A percentile compares a stretch with the other conserved stretches of the same genome.
These are phyloP conservation scores for Trichosurus vulpecula DNA, from an alignment of 2,797 vertebrate species.

Conservation along the genomic window DNA sequence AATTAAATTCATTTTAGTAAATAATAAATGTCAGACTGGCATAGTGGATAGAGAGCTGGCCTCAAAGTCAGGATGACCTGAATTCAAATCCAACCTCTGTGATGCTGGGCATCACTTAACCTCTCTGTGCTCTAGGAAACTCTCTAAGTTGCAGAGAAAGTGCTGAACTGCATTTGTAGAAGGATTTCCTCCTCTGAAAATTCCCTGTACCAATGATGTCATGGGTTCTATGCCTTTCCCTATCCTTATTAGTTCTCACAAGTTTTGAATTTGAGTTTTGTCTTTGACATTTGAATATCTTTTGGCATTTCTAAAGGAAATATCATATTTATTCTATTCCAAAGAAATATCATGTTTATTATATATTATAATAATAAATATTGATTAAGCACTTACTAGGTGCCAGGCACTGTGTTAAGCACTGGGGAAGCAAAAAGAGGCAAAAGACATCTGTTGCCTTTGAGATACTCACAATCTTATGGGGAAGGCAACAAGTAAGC, in stretches of 20 bases:
- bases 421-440: neutral
- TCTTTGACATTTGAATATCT: constrained; percentile 18
- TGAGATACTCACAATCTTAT: neutral
- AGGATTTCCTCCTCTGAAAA: neutral
- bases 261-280: constrained; percentile 1
- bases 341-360: too few relatives aligned
- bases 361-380: too few relatives aligned
- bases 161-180: neutral
- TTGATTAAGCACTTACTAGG: neutral
- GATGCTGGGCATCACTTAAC: neutral
- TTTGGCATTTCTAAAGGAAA: constrained; percentile 36
- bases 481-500: neutral
- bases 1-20: neutral
- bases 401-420: neutral
- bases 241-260: neutral
- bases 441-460: neutral
- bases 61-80: neutral
- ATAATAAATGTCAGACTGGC: neutral
- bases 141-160: neutral
- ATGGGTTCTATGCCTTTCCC: neutral
- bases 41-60: neutral
- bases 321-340: too few relatives aligned
- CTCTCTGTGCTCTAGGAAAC: neutral
- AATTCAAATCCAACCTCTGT: neutral
- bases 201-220: neutral